Percentiles rank a stretch among this genome's conserved stretches.
Conservation (phyloP, 2,113 vertebrate genomes). For the Eudyptes chrysolophus region DNA sequence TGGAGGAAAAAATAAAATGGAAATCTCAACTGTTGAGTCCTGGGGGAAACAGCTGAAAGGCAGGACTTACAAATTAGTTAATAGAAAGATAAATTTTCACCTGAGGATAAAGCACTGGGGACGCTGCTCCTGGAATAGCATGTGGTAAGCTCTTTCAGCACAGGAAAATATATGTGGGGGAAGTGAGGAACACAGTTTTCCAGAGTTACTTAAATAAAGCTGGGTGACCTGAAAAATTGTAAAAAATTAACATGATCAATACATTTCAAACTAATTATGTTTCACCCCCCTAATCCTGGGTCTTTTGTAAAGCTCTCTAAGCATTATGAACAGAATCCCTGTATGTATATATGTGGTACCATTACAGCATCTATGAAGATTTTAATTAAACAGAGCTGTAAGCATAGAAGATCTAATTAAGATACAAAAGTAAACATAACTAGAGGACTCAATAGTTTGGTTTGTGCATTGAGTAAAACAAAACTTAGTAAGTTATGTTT, state of each 20-base stretch:
- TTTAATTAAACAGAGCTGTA: background rate
- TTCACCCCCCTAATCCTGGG: background rate
- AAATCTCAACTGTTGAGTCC: background rate
- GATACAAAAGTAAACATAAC: background rate
- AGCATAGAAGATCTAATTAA: background rate
- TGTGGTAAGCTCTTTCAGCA: slow-evolving; percentile 90
- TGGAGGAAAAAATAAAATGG: background rate
- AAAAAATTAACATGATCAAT: background rate
- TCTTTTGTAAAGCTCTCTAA: background rate
- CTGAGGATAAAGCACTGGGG: slow-evolving; percentile 94
- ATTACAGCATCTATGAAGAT: background rate
- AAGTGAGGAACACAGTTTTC: slow-evolving; percentile 85
- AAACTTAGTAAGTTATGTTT: background rate
- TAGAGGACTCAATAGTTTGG: background rate
- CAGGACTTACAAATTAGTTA: slow-evolving; percentile 15
- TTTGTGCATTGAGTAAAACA: background rate
- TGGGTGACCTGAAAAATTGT: slow-evolving; percentile 85
- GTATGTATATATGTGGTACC: background rate
- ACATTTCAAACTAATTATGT: background rate
- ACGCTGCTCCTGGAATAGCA: slow-evolving; percentile 87
- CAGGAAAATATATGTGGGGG: slow-evolving; percentile 96
- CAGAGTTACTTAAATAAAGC: slow-evolving; percentile 88
- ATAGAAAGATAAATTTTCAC: slow-evolving; percentile 70
- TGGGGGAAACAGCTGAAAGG: background rate
- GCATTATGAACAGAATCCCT: background rate